Conservation (phyloP, 2,797 vertebrate species). For the Delichon dasypus region DNA sequence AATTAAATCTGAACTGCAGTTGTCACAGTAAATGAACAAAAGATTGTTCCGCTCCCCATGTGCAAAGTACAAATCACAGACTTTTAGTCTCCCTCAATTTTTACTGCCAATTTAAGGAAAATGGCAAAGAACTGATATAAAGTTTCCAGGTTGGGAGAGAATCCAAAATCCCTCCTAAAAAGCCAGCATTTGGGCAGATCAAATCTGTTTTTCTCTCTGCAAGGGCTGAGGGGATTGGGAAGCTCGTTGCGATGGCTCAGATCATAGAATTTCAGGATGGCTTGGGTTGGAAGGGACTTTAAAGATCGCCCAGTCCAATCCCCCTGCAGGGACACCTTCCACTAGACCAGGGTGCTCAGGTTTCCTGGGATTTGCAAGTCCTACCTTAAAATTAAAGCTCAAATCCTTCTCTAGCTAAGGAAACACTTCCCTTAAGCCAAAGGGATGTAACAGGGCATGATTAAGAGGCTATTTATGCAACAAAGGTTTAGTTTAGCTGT, state of each 20-base stretch:
- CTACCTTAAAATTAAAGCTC: background rate
- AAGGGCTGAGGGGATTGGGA: background rate
- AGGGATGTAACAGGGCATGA: background rate
- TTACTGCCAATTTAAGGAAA: constrained; percentile 44
- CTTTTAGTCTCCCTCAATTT: constrained; percentile 42
- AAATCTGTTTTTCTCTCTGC: background rate
- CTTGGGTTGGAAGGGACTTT: background rate
- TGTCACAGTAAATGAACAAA: constrained; percentile 67
- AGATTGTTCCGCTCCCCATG: constrained; percentile 56
- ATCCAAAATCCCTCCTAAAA: constrained; percentile 8
- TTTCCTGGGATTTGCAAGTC: background rate
- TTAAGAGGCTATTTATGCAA: background rate
- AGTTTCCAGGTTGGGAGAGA: background rate
- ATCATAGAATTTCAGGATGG: background rate
- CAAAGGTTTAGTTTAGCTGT: background rate
- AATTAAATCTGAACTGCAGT: constrained; percentile 59
- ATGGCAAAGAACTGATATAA: background rate
- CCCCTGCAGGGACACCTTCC: background rate
- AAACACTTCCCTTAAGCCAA: background rate
- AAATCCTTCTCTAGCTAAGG: background rate
- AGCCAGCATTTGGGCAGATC: background rate
- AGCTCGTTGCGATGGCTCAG: background rate
- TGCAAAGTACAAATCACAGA: constrained; percentile 50
- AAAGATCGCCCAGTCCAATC: background rate
- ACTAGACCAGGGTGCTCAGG: background rate